Evolutionary conservation across 2,797 vertebrate genomes (phyloP).

Genomic region (Diplodus sargus): DNA sequence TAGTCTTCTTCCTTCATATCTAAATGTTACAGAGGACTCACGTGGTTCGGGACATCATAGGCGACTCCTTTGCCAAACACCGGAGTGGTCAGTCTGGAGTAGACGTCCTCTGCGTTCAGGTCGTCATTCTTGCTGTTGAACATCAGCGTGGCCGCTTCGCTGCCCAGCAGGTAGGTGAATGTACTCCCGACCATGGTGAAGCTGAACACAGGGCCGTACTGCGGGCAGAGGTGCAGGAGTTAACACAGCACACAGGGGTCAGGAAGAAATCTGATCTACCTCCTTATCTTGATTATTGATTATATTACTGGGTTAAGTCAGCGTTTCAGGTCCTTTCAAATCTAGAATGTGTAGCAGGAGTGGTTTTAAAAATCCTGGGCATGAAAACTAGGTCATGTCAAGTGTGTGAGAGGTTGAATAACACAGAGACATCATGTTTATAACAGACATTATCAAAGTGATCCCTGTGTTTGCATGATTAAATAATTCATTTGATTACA

Average conservation of each 20-base stretch:
- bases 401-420: background rate
- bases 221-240: constrained; percentile 3
- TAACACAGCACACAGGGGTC: background rate
- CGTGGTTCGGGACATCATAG: constrained; percentile 94
- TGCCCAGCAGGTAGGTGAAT: constrained; percentile 96
- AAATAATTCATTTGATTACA: background rate
- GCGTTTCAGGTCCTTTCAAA: background rate
- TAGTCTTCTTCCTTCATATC: too few species aligned
- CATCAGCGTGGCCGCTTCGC: constrained; percentile 92
- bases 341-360: background rate
- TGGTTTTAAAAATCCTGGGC: background rate
- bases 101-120: constrained; percentile 96
- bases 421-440: background rate
- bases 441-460: background rate
- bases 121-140: constrained; percentile 99
- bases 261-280: background rate
- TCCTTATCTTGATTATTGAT: too few species aligned
- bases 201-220: constrained; percentile 98
- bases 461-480: background rate
- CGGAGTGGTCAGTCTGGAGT: constrained; percentile 93
- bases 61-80: constrained; percentile 98
- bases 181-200: constrained; percentile 99
- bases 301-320: background rate
- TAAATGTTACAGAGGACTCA: constrained; percentile 74
- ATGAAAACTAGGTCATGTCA: background rate